phyloP scores from a whole-genome alignment of 2,888 invertebrate species.

The Parthenolecanium corni region DNA sequence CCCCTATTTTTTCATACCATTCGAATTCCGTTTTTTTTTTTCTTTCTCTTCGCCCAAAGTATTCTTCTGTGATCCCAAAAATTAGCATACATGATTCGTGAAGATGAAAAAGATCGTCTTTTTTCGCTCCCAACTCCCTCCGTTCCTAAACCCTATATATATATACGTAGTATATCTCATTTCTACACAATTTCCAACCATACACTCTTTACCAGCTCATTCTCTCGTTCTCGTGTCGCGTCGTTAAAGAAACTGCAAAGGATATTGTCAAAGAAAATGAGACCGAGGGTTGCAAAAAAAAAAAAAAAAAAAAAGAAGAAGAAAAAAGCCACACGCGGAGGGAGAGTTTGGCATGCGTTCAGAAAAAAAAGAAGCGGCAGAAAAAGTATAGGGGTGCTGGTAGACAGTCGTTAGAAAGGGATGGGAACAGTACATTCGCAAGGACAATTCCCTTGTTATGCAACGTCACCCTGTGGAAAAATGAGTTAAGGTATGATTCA shows the following conservation, averaged over 20 bases:
- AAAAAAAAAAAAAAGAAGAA: slow-evolving; percentile 10
- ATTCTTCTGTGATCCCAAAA: not conserved
- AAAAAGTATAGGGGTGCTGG: too few relatives aligned
- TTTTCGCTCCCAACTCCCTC: not conserved
- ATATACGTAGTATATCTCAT: too few relatives aligned
- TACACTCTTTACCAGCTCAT: too few relatives aligned
- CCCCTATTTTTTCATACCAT: too few relatives aligned
- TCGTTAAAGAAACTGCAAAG: too few relatives aligned
- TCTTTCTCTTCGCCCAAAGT: not conserved
- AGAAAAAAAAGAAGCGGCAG: slow-evolving; percentile 4
- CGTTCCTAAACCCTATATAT: too few relatives aligned
- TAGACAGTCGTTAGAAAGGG: slow-evolving; percentile 11
- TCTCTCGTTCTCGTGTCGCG: not conserved
- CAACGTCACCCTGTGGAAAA: slow-evolving; percentile 26
- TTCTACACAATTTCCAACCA: too few relatives aligned
- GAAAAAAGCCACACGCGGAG: slow-evolving; percentile 5
- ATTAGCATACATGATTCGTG: slow-evolving; percentile 23
- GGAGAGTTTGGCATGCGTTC: slow-evolving; percentile 21
- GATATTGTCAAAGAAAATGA: slow-evolving; percentile 5
- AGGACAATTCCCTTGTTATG: slow-evolving; percentile 25
- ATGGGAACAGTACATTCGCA: slow-evolving; percentile 8
- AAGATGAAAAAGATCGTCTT: slow-evolving; percentile 20
- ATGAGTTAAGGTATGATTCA: slow-evolving; percentile 25
- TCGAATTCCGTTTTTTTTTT: not conserved
- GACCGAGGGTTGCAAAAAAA: too few relatives aligned